Conservation (phyloP, 2,797 vertebrate genomes). For the Antrozous pallidus region DNA sequence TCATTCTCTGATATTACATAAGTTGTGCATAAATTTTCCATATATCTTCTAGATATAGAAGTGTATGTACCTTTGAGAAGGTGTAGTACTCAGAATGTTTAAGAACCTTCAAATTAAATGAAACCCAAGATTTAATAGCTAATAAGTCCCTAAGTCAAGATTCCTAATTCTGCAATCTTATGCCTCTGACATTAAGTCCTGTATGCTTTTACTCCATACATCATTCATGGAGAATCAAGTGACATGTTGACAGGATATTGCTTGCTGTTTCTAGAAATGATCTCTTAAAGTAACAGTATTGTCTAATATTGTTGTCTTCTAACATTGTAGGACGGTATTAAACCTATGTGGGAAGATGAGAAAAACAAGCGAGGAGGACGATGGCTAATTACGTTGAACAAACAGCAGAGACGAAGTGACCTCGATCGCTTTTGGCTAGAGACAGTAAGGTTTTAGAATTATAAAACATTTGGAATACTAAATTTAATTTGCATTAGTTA, state of each 20-base stretch:
- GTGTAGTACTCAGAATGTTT: neutral
- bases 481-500: neutral
- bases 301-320: conserved; percentile 3
- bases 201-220: neutral
- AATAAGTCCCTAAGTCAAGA: neutral
- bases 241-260: neutral
- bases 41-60: neutral
- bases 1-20: neutral
- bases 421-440: conserved; percentile 98
- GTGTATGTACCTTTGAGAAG: neutral
- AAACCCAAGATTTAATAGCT: neutral
- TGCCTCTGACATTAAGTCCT: neutral
- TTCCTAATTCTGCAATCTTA: neutral
- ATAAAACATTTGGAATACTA: neutral
- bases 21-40: conserved; percentile 22
- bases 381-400: conserved; percentile 96
- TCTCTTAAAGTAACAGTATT: neutral
- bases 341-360: conserved; percentile 99
- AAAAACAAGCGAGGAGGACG: conserved; percentile 94
- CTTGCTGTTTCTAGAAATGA: conserved; percentile 21
- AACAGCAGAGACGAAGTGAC: conserved; percentile 94
- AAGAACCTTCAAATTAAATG: conserved; percentile 18
- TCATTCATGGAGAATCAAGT: neutral
- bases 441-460: conserved; percentile 87
- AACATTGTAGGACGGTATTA: conserved; percentile 91